Base-by-base conservation (phyloP, 1,140 invertebrate genomes). In the Sitobion miscanthi region DNA sequence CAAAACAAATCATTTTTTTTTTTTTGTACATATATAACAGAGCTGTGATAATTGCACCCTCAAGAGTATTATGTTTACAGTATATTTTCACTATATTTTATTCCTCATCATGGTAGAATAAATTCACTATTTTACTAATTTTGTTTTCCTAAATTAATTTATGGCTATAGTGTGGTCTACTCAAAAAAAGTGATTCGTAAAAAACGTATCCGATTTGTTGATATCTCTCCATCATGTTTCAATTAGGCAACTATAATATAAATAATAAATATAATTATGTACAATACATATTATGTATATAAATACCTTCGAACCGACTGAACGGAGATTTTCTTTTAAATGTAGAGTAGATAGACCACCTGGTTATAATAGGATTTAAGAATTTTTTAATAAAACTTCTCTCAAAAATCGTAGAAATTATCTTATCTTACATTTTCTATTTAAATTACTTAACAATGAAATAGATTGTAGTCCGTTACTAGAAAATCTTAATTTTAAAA, bases 61-160 rank as follows among this genome's bases (percentile, higher is more conserved):
- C 87, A 54, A 52, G 45, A 89, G 54, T 89, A 89, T 89, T 89
- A 35, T 89, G 30, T 89, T 49, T 20, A 38, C 49, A n/a, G 7
- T 83, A 7, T 85, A 25, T 82, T 82, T 2, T 82, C 62, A n/a
- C 62, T 69, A 4, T 69, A 69, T 69, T 69, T 4, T 69, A 69
- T 30, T n/a, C 9, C 9, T 30, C 57, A 11, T 30, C 9, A 30
- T 69, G 9, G 30, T 14, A 69, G 30, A 69, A 14, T 69, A 69
- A n/a, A 69, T n/a, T 69, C 30, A 30, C 11, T 69, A 69, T 69
- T 69, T 69, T 69, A 69, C 11, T 14, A 1, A n/a, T n/a, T 30
- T 62, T 62, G 11, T 62, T 62, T 30, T 7, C 30, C 30, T 30
- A 30, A 62, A 62, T 21, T 62, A 62, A 3, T 52, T 52, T 52